Evolutionary conservation across 2,797 vertebrate genomes (phyloP).

Genomic region (Melanotaenia trifasciata): DNA sequence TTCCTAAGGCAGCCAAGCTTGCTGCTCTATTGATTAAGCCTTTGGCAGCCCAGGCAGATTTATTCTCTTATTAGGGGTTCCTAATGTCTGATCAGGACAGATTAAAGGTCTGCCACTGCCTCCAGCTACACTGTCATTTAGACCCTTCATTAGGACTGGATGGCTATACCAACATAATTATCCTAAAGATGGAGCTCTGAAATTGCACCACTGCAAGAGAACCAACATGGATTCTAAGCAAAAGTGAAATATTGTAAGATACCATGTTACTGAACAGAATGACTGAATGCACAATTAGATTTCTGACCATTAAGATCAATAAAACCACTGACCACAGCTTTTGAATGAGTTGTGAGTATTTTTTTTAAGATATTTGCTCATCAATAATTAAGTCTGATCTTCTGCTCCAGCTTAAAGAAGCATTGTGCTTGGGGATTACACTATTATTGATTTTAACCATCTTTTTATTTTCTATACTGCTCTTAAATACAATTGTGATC

Average conservation of each 20-base stretch:
- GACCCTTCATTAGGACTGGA: constrained; percentile 72
- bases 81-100: constrained; percentile 78
- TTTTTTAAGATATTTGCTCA: constrained; percentile 17
- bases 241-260: constrained; percentile 3
- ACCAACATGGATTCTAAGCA: constrained; percentile 18
- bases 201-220: constrained; percentile 15
- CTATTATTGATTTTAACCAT: neutral
- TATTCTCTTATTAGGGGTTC: constrained; percentile 81
- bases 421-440: neutral
- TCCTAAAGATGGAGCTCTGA: constrained; percentile 40
- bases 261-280: too few relatives aligned
- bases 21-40: constrained; percentile 81
- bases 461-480: constrained; percentile 14
- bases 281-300: constrained; percentile 30
- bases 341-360: constrained; percentile 33
- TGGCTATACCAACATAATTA: constrained; percentile 63
- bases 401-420: too few relatives aligned
- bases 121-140: constrained; percentile 72
- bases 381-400: constrained; percentile 33
- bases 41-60: constrained; percentile 69
- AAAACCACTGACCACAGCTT: constrained; percentile 16
- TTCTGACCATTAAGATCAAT: constrained; percentile 43
- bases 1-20: constrained; percentile 52
- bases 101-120: constrained; percentile 74
- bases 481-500: constrained; percentile 17